Base-by-base conservation (phyloP, 2,797 vertebrate species). In the Cuniculus paca region DNA sequence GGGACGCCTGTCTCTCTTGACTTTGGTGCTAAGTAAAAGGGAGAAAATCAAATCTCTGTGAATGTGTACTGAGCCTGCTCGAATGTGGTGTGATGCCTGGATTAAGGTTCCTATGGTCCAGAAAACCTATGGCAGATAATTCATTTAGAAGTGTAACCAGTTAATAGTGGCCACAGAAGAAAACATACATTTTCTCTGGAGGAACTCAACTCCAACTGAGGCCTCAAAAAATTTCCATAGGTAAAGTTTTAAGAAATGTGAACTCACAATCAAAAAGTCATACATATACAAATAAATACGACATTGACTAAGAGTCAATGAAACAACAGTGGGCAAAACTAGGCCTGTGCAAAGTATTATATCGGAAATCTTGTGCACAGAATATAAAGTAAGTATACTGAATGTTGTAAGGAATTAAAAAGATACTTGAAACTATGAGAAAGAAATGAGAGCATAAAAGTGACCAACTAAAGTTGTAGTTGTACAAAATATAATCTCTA, bases 401-500 rank as follows among this genome's bases (percentile, higher is more conserved):
- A 68, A 82, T 31, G 17, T 42, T 96, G 90, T 74, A 75, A 85
- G n/a, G 75, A 82, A 63, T 65, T 60, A 81, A 60, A 83, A 45
- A 34, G 60, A 60, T 70, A 14, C 17, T 63, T 61, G 28, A 68
- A 93, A 82, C 11, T 34, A 39, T 50, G 60, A 68, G 52, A 68
- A 89, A 82, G n/a, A 80, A 54, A 82, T 39, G 52, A 85, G 24
- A 65, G 22, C 48, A 58, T 95, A 50, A 83, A 80, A 90, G 70
- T 68, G n/a, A 48, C 60, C 68, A 72, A 88, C 36, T 39, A 75
- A 63, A 85, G 80, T 36, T 45, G 63, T 85, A 85, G 80, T 36
- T 45, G 63, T 85, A 89, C 45, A 90, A 60, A 77, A 72, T 34
- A 52, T n/a, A 96, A 80, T 3, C 65, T 80, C 63, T 6, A 89